Base-by-base conservation (phyloP, 1,140 invertebrate species). In the Chironomus tepperi region DNA sequence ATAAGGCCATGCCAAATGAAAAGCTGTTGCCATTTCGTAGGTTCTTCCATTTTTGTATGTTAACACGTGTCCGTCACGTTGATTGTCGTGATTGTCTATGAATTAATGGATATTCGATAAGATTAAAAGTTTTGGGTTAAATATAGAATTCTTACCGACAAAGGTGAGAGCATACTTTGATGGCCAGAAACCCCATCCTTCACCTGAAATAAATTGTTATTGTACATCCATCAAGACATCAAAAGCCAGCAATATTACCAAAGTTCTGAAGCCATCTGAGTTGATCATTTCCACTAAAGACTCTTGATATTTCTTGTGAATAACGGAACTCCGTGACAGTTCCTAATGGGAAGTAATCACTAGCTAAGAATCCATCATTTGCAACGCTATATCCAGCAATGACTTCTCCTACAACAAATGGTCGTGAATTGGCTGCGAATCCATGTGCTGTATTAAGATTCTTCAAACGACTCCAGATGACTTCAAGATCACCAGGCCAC, bases 1-100 rank as follows among this genome's bases (percentile, higher is more conserved):
- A 78, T 94, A 94, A 0, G 91, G 88, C 85, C 92, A 90, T 0
- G 92, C 92, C 77, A 96, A 84, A 90, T 93, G 94, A 78, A 94
- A 95, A 1, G 89, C 90, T 7, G 88, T 87, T 1, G 92, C 93
- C 82, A 90, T 83, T 79, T 90, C 90, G 79, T 91, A 90, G 15
- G 83, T 79, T 76, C 84, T 85, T 0, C 86, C 24, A n/a, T 81
- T 79, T 77, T 88, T 89, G 79, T 89, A 86, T 0, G 87, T 90
- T 1, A 90, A 78, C 57, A 90, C 86, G 70, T 81, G 75, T 7
- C 87, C 88, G 57, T 73, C 76, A 78, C 85, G 80, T 77, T 88
- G 86, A 83, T 86, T 88, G 74, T 88, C 87, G 76, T 88, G 87
- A 77, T 88, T 91, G 74, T 91, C 90, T 57, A 15, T n/a, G n/a